phyloP scores from a whole-genome alignment of 2,888 invertebrate species.

The Aelia acuminata region DNA sequence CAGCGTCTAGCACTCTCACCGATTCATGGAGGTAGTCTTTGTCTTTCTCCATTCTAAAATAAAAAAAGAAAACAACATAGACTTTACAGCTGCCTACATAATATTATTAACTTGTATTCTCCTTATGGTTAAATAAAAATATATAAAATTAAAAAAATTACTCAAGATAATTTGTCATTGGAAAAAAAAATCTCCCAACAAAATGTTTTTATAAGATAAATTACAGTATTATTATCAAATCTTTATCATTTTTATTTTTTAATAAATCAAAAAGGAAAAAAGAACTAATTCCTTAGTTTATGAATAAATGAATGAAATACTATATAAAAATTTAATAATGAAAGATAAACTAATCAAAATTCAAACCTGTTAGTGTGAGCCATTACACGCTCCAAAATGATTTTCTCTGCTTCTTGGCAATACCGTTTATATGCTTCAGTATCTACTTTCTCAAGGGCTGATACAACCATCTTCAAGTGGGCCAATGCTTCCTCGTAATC shows the following conservation, averaged over 20 bases:
- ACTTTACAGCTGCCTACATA: neutral
- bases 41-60: slow-evolving; percentile 45
- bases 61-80: neutral
- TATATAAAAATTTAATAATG: too few relatives aligned
- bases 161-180: neutral
- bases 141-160: too few relatives aligned
- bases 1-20: slow-evolving; percentile 1
- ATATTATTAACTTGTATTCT: neutral
- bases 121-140: neutral
- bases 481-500: neutral
- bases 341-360: neutral
- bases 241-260: too few relatives aligned
- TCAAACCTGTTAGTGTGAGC: slow-evolving; percentile 15
- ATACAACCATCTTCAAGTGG: slow-evolving; percentile 10
- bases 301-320: neutral
- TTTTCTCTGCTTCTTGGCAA: neutral
- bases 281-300: neutral
- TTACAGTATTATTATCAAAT: too few relatives aligned
- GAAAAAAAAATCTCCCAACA: too few relatives aligned
- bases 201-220: too few relatives aligned
- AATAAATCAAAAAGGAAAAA: neutral
- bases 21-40: neutral
- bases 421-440: neutral
- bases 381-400: neutral
- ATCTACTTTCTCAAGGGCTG: neutral